These are phyloP conservation scores for Drosophila cracens DNA, from an alignment of 2,888 invertebrate species.

Conservation along the genomic window DNA sequence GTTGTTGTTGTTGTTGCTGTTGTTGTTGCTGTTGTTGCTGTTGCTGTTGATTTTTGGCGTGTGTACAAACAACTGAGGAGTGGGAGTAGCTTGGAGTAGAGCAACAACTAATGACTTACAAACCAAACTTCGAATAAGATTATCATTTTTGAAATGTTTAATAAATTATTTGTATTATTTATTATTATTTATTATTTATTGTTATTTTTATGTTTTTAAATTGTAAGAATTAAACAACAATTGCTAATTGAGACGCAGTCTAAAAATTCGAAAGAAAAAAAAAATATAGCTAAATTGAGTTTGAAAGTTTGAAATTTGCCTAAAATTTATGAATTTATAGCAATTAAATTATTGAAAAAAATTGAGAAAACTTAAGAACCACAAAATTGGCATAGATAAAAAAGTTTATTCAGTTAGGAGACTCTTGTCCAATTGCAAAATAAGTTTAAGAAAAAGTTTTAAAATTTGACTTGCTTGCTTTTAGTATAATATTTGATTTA, in stretches of 20 bases:
- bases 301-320: neutral
- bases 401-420: neutral
- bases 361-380: no score
- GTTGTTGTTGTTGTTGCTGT: slow-evolving; percentile 9
- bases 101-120: neutral
- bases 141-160: neutral
- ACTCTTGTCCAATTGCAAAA: neutral
- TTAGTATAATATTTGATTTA: neutral
- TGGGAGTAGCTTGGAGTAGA: neutral
- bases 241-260: neutral
- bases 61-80: slow-evolving; percentile 3
- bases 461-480: neutral
- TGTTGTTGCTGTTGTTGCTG: slow-evolving; percentile 14
- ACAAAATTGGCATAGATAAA: neutral
- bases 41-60: slow-evolving; percentile 40
- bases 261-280: neutral
- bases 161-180: neutral
- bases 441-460: neutral
- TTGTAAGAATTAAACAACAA: neutral
- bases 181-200: no score
- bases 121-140: slow-evolving; percentile 1
- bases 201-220: neutral
- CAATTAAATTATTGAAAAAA: neutral
- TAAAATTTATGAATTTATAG: neutral
- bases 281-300: neutral